Evolutionary conservation across 2,113 vertebrate species (phyloP).

Genomic region (Scolopax mira): DNA sequence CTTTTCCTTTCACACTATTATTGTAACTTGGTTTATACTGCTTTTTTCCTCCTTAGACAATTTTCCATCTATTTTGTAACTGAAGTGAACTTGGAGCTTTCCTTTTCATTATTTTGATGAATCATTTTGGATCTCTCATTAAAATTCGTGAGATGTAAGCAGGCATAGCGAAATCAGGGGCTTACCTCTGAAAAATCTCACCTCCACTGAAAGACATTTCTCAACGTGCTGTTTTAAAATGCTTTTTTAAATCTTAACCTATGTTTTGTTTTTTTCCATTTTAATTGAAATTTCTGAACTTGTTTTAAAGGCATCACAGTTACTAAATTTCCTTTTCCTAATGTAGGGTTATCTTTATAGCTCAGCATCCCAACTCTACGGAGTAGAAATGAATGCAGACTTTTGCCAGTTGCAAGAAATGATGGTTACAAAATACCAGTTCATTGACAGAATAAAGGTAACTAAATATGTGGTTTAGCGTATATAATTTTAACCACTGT

Average conservation of each 20-base stretch:
- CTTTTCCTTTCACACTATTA: neutral
- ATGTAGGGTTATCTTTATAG: slow-evolving; percentile 89
- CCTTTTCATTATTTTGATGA: neutral
- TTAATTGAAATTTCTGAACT: neutral
- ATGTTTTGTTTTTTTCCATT: neutral
- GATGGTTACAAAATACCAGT: slow-evolving; percentile 82
- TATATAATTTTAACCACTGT: neutral
- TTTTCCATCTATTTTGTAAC: neutral
- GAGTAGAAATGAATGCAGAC: slow-evolving; percentile 88
- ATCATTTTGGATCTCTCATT: neutral
- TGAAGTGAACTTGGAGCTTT: neutral
- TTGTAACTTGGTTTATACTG: neutral
- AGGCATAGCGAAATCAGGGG: neutral
- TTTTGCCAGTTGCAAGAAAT: slow-evolving; percentile 87
- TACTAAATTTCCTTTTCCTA: slow-evolving; percentile 49
- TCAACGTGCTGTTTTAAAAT: neutral
- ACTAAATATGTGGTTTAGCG: neutral
- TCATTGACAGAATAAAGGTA: slow-evolving; percentile 87
- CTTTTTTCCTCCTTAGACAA: neutral
- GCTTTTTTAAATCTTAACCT: neutral
- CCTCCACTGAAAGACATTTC: neutral
- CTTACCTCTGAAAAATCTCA: slow-evolving; percentile 1
- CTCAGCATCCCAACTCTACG: slow-evolving; percentile 81
- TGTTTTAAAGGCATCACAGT: neutral
- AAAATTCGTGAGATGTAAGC: neutral